Evolutionary conservation across 1,140 invertebrate genomes (phyloP).

Genomic region (Macrobrachium nipponense): DNA sequence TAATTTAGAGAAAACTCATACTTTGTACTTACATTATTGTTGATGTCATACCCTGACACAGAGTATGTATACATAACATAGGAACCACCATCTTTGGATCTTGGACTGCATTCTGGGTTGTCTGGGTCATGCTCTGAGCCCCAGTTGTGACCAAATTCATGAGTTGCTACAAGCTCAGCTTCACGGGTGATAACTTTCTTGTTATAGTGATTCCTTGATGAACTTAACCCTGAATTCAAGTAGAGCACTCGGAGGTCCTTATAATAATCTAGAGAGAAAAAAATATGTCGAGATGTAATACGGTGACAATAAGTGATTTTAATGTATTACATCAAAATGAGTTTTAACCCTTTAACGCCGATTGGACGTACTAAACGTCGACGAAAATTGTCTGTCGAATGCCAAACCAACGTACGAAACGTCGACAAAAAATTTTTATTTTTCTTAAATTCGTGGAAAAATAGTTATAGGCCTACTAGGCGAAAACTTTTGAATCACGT

Average conservation of each 20-base stretch:
- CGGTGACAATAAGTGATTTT: no score
- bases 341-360: no score
- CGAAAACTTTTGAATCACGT: no score
- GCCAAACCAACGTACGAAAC: no score
- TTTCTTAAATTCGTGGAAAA: no score
- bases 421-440: no score
- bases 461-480: no score
- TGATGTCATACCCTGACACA: constrained; percentile 95
- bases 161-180: constrained; percentile 94
- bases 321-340: no score
- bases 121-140: constrained; percentile 97
- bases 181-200: constrained; percentile 94
- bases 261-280: constrained; percentile 82
- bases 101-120: constrained; percentile 91
- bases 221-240: constrained; percentile 92
- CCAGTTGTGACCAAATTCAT: constrained; percentile 98
- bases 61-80: constrained; percentile 99
- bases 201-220: constrained; percentile 92
- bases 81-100: constrained; percentile 92
- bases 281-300: neutral
- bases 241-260: constrained; percentile 94
- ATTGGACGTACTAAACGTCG: no score
- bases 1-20: no score
- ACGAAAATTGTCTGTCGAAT: no score
- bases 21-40: constrained; percentile 83